Evolutionary conservation across 2,888 invertebrate genomes (phyloP).

Genomic region (Alloplasta piceator): DNA sequence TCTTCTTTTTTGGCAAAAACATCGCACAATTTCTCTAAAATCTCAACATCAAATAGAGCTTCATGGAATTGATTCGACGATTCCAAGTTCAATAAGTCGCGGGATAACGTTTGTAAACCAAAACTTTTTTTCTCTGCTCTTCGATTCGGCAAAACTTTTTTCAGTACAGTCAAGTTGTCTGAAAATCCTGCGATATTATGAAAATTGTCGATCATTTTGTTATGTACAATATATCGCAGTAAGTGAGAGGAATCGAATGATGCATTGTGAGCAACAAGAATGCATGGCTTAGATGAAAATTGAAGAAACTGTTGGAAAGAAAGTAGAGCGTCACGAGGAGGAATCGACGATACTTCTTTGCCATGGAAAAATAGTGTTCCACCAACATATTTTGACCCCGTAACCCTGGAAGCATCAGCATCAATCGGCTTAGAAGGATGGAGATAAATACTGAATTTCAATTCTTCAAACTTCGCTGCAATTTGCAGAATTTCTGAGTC

Average conservation of each 20-base stretch:
- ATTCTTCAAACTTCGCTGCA: slow-evolving; percentile 59
- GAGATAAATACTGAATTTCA: slow-evolving; percentile 63
- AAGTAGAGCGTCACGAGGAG: slow-evolving; percentile 31
- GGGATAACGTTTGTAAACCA: neutral
- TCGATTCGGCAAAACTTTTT: slow-evolving; percentile 24
- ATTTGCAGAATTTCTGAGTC: slow-evolving; percentile 67
- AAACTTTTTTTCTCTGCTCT: slow-evolving; percentile 17
- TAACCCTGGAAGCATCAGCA: slow-evolving; percentile 53
- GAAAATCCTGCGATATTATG: slow-evolving; percentile 55
- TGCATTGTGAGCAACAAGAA: slow-evolving; percentile 60
- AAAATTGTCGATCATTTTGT: slow-evolving; percentile 45
- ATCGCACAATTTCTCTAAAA: slow-evolving; percentile 33
- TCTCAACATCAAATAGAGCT: slow-evolving; percentile 52
- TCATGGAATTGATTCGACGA: neutral
- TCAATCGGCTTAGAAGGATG: slow-evolving; percentile 59
- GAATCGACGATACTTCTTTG: slow-evolving; percentile 40
- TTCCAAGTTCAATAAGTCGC: neutral
- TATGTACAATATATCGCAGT: slow-evolving; percentile 40
- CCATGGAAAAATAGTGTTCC: slow-evolving; percentile 59
- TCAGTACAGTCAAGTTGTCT: slow-evolving; percentile 45
- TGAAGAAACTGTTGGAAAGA: slow-evolving; percentile 42
- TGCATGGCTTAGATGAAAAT: slow-evolving; percentile 31
- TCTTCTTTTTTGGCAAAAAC: slow-evolving; percentile 20
- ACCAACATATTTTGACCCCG: slow-evolving; percentile 52
- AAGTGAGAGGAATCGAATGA: slow-evolving; percentile 57